Evolutionary conservation across 1,140 invertebrate genomes (phyloP).

Genomic region (Panonychus citri): DNA sequence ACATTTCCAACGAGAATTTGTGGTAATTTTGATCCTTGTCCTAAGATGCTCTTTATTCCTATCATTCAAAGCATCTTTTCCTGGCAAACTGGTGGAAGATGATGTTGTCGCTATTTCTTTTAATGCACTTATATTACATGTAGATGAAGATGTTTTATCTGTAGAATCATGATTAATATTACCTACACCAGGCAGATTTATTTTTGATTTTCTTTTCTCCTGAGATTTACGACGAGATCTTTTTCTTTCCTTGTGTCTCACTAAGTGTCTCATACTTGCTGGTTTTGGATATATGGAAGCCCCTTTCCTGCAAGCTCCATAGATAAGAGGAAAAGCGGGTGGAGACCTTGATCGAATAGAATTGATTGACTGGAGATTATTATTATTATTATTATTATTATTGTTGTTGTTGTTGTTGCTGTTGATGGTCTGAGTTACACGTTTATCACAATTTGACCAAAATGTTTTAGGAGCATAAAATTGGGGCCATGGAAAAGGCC

Average conservation of each 20-base stretch:
- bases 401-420: not conserved
- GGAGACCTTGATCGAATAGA: not conserved
- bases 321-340: not conserved
- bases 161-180: not conserved
- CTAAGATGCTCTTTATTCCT: not conserved
- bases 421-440: not conserved
- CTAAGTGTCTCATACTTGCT: conserved; percentile 3
- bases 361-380: not conserved
- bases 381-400: not conserved
- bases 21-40: not conserved
- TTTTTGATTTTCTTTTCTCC: not conserved
- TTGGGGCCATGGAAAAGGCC: not conserved
- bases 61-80: not conserved
- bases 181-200: not conserved
- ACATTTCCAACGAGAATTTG: not conserved
- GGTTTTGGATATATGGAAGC: conserved; percentile 1
- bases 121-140: not conserved
- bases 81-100: not conserved
- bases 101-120: not conserved
- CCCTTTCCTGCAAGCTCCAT: conserved; percentile 5
- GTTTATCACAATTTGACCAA: not conserved
- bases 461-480: not conserved
- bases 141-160: not conserved
- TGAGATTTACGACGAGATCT: no score
- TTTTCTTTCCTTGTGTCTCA: conserved; percentile 3